Percentiles rank a stretch among this genome's conserved stretches.
phyloP scores from a whole-genome alignment of 2,113 vertebrate genomes.

The Etheostoma cragini region DNA sequence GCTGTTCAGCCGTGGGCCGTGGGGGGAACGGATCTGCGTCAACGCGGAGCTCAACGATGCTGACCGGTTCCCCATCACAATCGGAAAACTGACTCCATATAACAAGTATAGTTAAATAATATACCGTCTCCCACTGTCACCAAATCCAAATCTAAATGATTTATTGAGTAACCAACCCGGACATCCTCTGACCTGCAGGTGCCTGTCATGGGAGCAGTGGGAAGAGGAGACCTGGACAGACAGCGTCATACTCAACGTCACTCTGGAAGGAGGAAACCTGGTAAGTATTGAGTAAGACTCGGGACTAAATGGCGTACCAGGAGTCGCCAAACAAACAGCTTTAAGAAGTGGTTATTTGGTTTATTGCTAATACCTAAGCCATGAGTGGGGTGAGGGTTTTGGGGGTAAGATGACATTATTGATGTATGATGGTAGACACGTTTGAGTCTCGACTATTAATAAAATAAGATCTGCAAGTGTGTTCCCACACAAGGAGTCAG shows the following conservation, averaged over 20 bases:
- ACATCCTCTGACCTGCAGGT: conserved; percentile 60
- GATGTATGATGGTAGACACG: not conserved
- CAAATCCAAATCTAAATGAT: not conserved
- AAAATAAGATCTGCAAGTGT: not conserved
- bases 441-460: not conserved
- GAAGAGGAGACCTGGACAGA: conserved; percentile 80
- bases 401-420: not conserved
- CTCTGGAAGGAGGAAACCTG: conserved; percentile 72
- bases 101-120: conserved; percentile 71
- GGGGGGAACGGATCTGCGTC: conserved; percentile 76
- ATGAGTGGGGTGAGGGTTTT: not conserved
- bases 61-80: conserved; percentile 69
- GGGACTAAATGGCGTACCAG: not conserved
- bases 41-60: conserved; percentile 77
- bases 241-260: conserved; percentile 68
- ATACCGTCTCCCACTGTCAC: not conserved
- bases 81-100: conserved; percentile 82
- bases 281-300: conserved; percentile 27
- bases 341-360: not conserved
- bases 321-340: too few relatives aligned
- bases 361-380: not conserved
- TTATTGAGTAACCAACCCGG: not conserved
- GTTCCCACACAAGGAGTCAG: not conserved
- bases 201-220: conserved; percentile 83
- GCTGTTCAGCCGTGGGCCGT: conserved; percentile 81